These are phyloP conservation scores for Catajapyx aquilonaris DNA, from an alignment of 1,140 invertebrate species.

Conservation along the genomic window DNA sequence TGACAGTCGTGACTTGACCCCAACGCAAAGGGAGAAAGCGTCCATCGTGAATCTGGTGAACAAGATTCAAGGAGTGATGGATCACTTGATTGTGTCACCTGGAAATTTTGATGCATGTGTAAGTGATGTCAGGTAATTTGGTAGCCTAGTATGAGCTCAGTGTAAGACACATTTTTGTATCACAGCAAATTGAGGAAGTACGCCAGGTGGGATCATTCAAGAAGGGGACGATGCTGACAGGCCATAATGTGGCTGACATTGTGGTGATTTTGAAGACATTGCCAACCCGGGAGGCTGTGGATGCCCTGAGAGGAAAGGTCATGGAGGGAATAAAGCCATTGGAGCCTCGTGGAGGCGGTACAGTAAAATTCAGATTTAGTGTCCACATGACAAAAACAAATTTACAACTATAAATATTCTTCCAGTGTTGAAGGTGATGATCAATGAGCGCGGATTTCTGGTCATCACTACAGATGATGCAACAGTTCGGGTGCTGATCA, in stretches of 20 bases:
- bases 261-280: slow-evolving; percentile 41
- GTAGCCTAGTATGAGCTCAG: no score
- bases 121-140: no score
- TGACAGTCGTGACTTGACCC: slow-evolving; percentile 30
- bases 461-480: slow-evolving; percentile 46
- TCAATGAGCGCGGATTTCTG: slow-evolving; percentile 61
- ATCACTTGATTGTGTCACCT: slow-evolving; percentile 31
- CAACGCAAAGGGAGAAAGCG: slow-evolving; percentile 28
- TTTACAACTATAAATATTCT: no score
- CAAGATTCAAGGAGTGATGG: slow-evolving; percentile 31
- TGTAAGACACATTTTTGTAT: no score
- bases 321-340: slow-evolving; percentile 31
- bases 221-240: slow-evolving; percentile 39
- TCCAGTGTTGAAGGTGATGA: slow-evolving; percentile 30
- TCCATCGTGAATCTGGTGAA: slow-evolving; percentile 31
- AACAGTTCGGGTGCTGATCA: slow-evolving; percentile 31
- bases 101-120: slow-evolving; percentile 35
- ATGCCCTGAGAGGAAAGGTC: slow-evolving; percentile 32
- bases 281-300: slow-evolving; percentile 34
- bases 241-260: slow-evolving; percentile 35
- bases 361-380: no score
- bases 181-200: slow-evolving; percentile 38
- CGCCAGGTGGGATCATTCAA: slow-evolving; percentile 39
- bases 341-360: no score
- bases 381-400: no score